Conservation (phyloP, 2,797 vertebrate genomes). For the Pantherophis alleghaniensis region DNA sequence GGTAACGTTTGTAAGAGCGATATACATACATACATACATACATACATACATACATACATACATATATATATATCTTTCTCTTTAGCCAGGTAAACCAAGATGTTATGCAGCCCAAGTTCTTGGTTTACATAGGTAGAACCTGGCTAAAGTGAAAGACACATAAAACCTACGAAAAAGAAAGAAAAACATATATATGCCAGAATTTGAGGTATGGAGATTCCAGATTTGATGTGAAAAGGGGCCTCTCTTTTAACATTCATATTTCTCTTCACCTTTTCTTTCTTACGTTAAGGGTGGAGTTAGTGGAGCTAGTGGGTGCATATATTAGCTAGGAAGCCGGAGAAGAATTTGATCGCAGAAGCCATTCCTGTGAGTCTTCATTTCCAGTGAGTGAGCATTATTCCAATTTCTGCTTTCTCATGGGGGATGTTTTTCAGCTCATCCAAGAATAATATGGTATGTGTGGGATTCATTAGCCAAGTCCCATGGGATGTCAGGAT, state of each 20-base stretch:
- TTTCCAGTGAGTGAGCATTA: neutral
- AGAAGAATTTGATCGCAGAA: neutral
- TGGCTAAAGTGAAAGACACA: too few species aligned
- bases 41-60: too few species aligned
- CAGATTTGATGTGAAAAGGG: neutral
- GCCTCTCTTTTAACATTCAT: neutral
- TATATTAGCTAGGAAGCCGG: conserved; percentile 14
- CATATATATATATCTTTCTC: too few species aligned
- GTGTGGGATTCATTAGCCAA: neutral
- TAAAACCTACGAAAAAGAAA: too few species aligned
- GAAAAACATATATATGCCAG: neutral
- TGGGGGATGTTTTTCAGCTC: neutral
- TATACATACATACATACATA: too few species aligned
- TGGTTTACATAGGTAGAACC: too few species aligned
- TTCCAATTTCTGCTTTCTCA: neutral
- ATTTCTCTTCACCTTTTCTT: conserved; percentile 7
- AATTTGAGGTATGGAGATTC: neutral
- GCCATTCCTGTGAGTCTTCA: neutral
- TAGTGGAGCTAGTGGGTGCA: neutral
- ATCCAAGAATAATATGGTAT: neutral
- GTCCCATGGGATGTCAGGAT: neutral
- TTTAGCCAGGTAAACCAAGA: too few species aligned
- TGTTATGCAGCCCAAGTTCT: too few species aligned
- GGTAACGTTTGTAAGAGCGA: conserved; percentile 35
- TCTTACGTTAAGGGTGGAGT: neutral